phyloP scores from a whole-genome alignment of 2,113 vertebrate species.

The Galemys pyrenaicus region DNA sequence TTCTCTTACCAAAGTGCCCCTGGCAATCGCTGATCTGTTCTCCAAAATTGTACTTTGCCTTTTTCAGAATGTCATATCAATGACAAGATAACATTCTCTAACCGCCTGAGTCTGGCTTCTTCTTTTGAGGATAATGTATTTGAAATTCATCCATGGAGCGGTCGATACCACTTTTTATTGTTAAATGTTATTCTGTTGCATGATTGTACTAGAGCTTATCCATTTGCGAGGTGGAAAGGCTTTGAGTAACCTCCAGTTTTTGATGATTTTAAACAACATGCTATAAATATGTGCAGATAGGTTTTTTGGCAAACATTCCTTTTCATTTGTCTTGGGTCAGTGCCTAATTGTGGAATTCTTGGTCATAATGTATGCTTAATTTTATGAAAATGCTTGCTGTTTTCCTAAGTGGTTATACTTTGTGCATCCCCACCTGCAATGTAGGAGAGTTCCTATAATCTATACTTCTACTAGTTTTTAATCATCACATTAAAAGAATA shows the following conservation, averaged over 20 bases:
- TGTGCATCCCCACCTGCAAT: not conserved
- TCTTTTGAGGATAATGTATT: not conserved
- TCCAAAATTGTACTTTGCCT: not conserved
- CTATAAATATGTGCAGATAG: not conserved
- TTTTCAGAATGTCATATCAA: not conserved
- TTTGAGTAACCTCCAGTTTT: not conserved
- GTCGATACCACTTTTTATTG: not conserved
- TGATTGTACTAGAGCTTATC: not conserved
- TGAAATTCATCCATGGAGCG: not conserved
- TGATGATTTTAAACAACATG: constrained; percentile 9
- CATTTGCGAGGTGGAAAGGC: not conserved
- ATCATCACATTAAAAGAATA: not conserved
- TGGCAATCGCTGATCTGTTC: not conserved
- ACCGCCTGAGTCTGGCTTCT: not conserved
- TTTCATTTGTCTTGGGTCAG: not conserved
- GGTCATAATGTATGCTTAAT: not conserved
- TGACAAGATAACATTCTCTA: not conserved
- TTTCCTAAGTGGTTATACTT: not conserved
- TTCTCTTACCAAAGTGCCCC: not conserved
- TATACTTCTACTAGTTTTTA: not conserved
- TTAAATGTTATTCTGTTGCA: not conserved
- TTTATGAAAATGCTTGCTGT: not conserved
- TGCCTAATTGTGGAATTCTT: not conserved
- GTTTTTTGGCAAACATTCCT: not conserved
- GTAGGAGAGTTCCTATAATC: not conserved